Conservation (phyloP, 2,113 vertebrate species). For the Actenoides hombroni region DNA sequence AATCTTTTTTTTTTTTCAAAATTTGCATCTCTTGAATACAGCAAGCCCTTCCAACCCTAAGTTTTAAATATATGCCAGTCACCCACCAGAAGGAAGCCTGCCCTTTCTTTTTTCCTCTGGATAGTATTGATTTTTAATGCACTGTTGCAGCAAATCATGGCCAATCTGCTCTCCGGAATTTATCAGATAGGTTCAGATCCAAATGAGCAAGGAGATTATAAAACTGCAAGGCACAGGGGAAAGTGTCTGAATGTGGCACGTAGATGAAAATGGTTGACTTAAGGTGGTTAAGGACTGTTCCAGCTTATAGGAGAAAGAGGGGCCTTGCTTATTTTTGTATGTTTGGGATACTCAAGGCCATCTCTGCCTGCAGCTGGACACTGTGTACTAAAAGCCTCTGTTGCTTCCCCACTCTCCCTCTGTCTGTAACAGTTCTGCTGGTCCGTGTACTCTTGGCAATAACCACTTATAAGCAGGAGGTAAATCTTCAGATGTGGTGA, state of each 20-base stretch:
- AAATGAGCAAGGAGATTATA: background rate
- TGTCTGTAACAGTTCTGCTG: background rate
- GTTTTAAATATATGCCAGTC: background rate
- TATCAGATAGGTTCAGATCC: background rate
- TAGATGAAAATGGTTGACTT: background rate
- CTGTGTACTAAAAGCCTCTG: background rate
- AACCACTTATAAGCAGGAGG: background rate
- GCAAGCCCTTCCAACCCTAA: background rate
- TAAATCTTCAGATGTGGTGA: background rate
- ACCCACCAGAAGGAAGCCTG: background rate
- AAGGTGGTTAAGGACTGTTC: background rate
- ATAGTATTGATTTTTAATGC: background rate
- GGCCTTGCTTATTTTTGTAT: background rate
- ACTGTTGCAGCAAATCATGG: background rate
- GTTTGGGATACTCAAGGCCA: background rate
- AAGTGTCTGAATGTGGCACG: background rate
- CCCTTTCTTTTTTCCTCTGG: background rate
- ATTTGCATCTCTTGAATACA: background rate
- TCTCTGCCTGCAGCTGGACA: background rate
- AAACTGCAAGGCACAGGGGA: background rate
- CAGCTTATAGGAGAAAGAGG: background rate
- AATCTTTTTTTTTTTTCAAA: background rate
- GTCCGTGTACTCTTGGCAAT: background rate
- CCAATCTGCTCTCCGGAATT: background rate
- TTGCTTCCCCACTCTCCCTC: background rate